A percentile compares a stretch with the other conserved stretches of the same genome.
Conservation (phyloP, 2,113 vertebrate genomes). For the Gadus chalcogrammus region DNA sequence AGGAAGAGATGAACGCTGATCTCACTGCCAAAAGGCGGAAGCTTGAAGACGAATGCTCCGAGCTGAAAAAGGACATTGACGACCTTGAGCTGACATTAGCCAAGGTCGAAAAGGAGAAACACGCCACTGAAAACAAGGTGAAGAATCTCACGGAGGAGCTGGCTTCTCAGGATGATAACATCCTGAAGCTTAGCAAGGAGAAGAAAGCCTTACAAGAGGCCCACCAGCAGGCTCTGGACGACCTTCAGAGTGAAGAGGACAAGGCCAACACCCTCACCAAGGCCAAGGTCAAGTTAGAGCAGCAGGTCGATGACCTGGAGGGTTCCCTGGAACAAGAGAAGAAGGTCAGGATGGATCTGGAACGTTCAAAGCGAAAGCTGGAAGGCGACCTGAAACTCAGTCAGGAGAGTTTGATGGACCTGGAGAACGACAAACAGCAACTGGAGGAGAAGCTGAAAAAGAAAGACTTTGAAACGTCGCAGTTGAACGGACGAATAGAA, state of each 20-base stretch:
- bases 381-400: constrained; percentile 84
- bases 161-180: constrained; percentile 88
- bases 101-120: constrained; percentile 75
- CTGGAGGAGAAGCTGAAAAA: constrained; percentile 85
- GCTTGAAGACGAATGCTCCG: constrained; percentile 81
- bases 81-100: constrained; percentile 73
- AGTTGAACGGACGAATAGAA: constrained; percentile 76
- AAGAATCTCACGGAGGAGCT: constrained; percentile 95
- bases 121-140: constrained; percentile 78
- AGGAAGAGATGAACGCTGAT: constrained; percentile 89
- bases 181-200: constrained; percentile 88
- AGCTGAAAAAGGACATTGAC: constrained; percentile 76
- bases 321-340: constrained; percentile 85
- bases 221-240: constrained; percentile 91
- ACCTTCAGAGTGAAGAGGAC: constrained; percentile 93
- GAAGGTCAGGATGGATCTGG: constrained; percentile 83
- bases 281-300: constrained; percentile 88
- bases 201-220: constrained; percentile 92
- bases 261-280: constrained; percentile 88
- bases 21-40: constrained; percentile 91
- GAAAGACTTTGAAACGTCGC: constrained; percentile 82
- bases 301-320: constrained; percentile 88
- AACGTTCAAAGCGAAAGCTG: constrained; percentile 81
- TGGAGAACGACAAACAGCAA: constrained; percentile 85
- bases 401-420: constrained; percentile 82